Conservation (phyloP, 2,888 invertebrate species). For the Lithophane ornitopus region DNA sequence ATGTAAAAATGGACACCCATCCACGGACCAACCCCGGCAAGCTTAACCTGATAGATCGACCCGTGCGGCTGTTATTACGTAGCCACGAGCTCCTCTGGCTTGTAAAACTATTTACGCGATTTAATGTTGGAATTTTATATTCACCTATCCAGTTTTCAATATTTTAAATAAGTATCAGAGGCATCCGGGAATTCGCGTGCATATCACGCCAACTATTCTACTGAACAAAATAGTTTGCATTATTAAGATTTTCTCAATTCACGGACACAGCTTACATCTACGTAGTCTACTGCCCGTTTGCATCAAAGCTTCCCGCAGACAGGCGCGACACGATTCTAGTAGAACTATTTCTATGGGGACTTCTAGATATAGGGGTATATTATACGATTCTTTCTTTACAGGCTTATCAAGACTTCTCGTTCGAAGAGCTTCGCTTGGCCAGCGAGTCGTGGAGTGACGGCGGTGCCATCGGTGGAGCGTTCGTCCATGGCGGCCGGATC, state of each 20-base stretch:
- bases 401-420: slow-evolving; percentile 97
- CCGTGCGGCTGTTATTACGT: too few relatives aligned
- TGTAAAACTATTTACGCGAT: neutral
- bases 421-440: slow-evolving; percentile 96
- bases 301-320: too few relatives aligned
- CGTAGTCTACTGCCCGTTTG: neutral
- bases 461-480: slow-evolving; percentile 77
- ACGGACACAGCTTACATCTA: neutral
- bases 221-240: neutral
- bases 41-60: too few relatives aligned
- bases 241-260: neutral
- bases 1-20: too few relatives aligned
- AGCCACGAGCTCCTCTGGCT: too few relatives aligned
- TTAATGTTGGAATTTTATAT: slow-evolving; percentile 3
- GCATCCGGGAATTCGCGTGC: neutral
- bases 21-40: too few relatives aligned
- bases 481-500: slow-evolving; percentile 82
- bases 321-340: too few relatives aligned
- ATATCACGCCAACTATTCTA: neutral
- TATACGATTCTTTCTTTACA: slow-evolving; percentile 76
- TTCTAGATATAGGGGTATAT: too few relatives aligned
- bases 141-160: neutral
- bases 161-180: neutral
- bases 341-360: too few relatives aligned
- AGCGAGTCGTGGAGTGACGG: slow-evolving; percentile 86